Conservation (phyloP, 1,140 invertebrate species). For the Dinothrombium tinctorium region DNA sequence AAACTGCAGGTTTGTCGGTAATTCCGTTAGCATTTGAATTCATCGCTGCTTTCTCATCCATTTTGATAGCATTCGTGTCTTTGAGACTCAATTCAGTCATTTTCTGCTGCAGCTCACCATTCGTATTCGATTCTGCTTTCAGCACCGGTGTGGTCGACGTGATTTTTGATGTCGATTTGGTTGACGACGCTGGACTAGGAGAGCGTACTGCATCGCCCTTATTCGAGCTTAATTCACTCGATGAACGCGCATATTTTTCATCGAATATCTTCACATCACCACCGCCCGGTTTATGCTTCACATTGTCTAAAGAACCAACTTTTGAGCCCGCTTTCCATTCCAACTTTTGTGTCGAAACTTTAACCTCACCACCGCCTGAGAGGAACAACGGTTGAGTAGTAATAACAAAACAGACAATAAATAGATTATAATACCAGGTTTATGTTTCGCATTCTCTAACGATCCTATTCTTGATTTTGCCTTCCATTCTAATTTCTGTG, state of each 20-base stretch:
- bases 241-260: constrained; percentile 7
- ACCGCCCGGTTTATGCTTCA: constrained; percentile 61
- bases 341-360: constrained; percentile 67
- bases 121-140: too few relatives aligned
- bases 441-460: constrained; percentile 72
- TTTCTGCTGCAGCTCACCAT: too few relatives aligned
- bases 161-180: too few relatives aligned
- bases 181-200: too few relatives aligned
- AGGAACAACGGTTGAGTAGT: neutral
- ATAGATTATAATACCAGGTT: constrained; percentile 36
- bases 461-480: constrained; percentile 80
- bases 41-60: too few relatives aligned
- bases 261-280: constrained; percentile 57
- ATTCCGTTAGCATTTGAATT: too few relatives aligned
- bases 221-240: too few relatives aligned
- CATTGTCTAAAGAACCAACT: constrained; percentile 69
- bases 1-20: too few relatives aligned
- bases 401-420: neutral
- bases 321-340: constrained; percentile 57
- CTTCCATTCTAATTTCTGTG: constrained; percentile 14
- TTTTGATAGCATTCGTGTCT: too few relatives aligned
- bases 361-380: constrained; percentile 70
- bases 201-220: too few relatives aligned
- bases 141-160: too few relatives aligned
- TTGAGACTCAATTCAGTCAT: too few relatives aligned